These are phyloP conservation scores for Drosophila bocki DNA, from an alignment of 1,140 invertebrate genomes.

Conservation along the genomic window DNA sequence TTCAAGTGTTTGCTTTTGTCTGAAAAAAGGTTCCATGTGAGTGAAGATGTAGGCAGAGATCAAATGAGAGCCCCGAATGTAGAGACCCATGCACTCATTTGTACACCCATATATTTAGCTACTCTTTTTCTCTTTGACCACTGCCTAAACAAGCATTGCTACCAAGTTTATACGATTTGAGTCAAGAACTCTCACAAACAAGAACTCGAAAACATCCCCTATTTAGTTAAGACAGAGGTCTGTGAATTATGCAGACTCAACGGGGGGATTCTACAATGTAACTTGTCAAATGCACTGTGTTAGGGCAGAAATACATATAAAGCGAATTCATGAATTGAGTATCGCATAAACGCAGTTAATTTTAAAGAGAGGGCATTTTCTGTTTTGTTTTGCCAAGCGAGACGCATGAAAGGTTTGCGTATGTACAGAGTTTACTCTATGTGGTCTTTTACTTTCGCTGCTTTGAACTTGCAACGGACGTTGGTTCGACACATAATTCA, in stretches of 20 bases:
- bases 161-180: slow-evolving; percentile 1
- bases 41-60: slow-evolving; percentile 12
- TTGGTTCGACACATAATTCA: slow-evolving; percentile 14
- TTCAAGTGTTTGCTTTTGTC: slow-evolving; percentile 3
- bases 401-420: slow-evolving; percentile 21
- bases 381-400: slow-evolving; percentile 47
- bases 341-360: slow-evolving; percentile 5
- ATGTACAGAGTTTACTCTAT: slow-evolving; percentile 8
- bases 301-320: not conserved
- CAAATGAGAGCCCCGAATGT: slow-evolving; percentile 12
- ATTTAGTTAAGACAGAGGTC: not conserved
- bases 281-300: not conserved
- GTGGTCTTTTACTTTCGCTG: slow-evolving; percentile 37
- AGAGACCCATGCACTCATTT: not conserved
- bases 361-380: slow-evolving; percentile 21
- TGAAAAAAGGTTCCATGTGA: slow-evolving; percentile 7
- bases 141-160: not conserved
- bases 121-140: slow-evolving; percentile 1
- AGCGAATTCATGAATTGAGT: not conserved
- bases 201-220: not conserved
- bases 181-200: not conserved
- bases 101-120: not conserved
- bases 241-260: not conserved
- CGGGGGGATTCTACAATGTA: not conserved
- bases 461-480: slow-evolving; percentile 39